phyloP scores from a whole-genome alignment of 1,140 invertebrate species.

The Leptinotarsa defecta region DNA sequence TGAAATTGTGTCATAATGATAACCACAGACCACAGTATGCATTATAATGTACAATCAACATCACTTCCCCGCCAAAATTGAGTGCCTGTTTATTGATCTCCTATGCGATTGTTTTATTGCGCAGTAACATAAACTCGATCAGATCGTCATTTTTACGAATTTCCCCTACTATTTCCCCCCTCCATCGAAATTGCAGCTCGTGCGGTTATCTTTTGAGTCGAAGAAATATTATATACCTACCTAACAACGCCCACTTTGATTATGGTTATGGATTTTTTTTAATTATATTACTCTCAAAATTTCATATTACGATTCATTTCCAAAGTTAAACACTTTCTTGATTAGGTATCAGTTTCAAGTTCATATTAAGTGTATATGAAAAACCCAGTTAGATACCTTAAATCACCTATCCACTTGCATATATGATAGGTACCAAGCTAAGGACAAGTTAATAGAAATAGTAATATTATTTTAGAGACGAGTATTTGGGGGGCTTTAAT shows the following conservation, averaged over 20 bases:
- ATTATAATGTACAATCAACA: too few relatives aligned
- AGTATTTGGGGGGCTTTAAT: neutral
- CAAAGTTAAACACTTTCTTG: too few relatives aligned
- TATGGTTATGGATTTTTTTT: neutral
- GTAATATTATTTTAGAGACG: neutral
- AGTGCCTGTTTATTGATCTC: neutral
- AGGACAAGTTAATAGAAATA: neutral
- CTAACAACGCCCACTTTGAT: conserved; percentile 14
- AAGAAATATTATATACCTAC: neutral
- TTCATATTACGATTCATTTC: neutral
- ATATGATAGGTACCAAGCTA: neutral
- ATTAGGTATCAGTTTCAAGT: too few relatives aligned
- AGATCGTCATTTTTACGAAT: neutral
- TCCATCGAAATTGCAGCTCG: neutral
- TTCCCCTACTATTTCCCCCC: neutral
- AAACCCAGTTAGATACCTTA: neutral
- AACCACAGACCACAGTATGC: too few relatives aligned
- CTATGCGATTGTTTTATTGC: neutral
- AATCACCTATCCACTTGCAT: neutral
- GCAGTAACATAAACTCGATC: neutral
- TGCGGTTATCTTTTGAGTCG: neutral
- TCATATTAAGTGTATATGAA: too few relatives aligned
- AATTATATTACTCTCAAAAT: neutral
- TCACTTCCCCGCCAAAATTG: too few relatives aligned
- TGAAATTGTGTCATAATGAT: too few relatives aligned